A percentile compares a stretch with the other conserved stretches of the same genome.
Conservation (phyloP, 2,797 vertebrate genomes). For the Macrochelys suwanniensis region DNA sequence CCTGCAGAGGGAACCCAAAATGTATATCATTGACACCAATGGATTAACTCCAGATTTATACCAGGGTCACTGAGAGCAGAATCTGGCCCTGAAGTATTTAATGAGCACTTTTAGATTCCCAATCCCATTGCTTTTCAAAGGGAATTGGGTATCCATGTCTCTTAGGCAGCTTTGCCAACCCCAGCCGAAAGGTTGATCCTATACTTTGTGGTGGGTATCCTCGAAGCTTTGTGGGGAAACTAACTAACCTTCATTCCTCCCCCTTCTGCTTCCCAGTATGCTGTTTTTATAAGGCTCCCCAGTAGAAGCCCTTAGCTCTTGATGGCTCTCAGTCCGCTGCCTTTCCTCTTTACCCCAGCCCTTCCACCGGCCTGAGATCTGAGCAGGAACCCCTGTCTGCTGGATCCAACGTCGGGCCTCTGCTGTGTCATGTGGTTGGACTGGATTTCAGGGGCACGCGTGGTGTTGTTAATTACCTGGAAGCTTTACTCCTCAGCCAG, state of each 20-base stretch:
- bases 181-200: fast-evolving
- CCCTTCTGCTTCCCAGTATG: not conserved
- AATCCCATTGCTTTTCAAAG: not conserved
- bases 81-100: not conserved
- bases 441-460: fast-evolving
- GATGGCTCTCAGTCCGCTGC: not conserved
- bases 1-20: not conserved
- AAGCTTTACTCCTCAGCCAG: not conserved
- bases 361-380: not conserved
- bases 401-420: not conserved
- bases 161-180: not conserved
- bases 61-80: fast-evolving
- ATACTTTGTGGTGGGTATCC: not conserved
- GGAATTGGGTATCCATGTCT: not conserved
- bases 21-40: not conserved
- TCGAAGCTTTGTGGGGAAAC: not conserved
- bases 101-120: not conserved
- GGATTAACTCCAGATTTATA: not conserved
- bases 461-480: not conserved
- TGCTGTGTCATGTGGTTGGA: not conserved
- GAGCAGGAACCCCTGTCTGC: not conserved
- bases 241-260: fast-evolving
- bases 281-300: not conserved
- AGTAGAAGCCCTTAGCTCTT: not conserved
- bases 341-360: not conserved